These are phyloP conservation scores for Falco concolor DNA, from an alignment of 2,797 vertebrate species.

Conservation along the genomic window DNA sequence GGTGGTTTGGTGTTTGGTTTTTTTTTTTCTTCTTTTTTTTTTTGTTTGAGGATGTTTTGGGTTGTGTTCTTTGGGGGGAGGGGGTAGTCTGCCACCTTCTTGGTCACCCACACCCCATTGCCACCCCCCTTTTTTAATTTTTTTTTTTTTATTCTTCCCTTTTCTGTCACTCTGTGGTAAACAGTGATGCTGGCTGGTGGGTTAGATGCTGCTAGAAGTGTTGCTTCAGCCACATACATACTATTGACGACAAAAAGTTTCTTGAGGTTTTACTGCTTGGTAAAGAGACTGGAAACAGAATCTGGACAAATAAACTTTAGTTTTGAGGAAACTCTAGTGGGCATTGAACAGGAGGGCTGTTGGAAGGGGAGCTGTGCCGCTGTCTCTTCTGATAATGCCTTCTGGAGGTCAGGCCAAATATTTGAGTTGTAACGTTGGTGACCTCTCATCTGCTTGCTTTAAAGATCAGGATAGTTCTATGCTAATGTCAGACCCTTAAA, in stretches of 20 bases:
- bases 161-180: background rate
- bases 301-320: background rate
- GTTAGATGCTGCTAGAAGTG: background rate
- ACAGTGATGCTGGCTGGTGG: background rate
- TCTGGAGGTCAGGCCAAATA: background rate
- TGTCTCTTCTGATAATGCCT: background rate
- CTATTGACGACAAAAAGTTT: background rate
- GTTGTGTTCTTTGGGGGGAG: fast-evolving
- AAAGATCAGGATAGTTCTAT: background rate
- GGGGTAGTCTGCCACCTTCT: no score
- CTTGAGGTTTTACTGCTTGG: background rate
- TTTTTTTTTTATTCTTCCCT: background rate
- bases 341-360: background rate
- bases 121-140: background rate
- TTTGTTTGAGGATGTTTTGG: background rate
- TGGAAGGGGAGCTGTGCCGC: background rate
- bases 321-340: background rate
- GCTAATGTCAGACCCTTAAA: background rate
- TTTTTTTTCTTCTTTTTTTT: no score
- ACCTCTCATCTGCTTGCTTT: background rate
- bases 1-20: no score
- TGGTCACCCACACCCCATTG: no score
- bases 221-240: background rate
- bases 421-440: background rate
- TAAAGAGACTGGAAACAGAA: background rate